Conservation (phyloP, 2,797 vertebrate genomes). For the Aratinga solstitialis region DNA sequence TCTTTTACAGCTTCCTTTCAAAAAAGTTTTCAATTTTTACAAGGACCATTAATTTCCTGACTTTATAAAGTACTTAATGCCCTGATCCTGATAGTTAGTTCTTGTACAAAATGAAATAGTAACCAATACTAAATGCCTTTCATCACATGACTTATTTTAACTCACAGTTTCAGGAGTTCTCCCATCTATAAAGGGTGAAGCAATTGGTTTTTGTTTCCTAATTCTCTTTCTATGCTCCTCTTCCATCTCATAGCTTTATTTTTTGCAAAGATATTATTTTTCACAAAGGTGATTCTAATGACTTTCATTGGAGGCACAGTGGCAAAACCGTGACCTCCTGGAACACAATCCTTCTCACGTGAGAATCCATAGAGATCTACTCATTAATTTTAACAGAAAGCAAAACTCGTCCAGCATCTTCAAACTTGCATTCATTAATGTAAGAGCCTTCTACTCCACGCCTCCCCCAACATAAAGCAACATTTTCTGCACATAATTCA, state of each 20-base stretch:
- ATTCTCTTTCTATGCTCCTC: neutral
- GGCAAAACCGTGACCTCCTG: neutral
- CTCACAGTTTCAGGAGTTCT: neutral
- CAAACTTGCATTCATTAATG: neutral
- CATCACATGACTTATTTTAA: neutral
- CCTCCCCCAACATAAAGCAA: neutral
- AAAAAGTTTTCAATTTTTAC: slow-evolving; percentile 31
- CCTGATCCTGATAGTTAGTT: slow-evolving; percentile 1
- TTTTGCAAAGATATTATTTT: slow-evolving; percentile 3
- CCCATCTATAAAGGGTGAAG: neutral
- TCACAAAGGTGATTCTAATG: slow-evolving; percentile 43
- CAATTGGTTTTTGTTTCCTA: neutral
- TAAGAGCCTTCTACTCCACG: neutral
- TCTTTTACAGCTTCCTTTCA: slow-evolving; percentile 35
- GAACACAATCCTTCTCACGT: neutral
- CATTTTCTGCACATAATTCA: neutral
- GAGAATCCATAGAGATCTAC: slow-evolving; percentile 19
- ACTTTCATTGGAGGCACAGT: neutral
- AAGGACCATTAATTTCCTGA: slow-evolving; percentile 58
- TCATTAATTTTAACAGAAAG: slow-evolving; percentile 64
- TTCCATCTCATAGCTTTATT: neutral
- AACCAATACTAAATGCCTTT: slow-evolving; percentile 4
- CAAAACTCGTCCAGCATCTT: slow-evolving; percentile 29
- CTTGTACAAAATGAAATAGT: slow-evolving; percentile 29
- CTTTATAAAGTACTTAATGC: slow-evolving; percentile 26